These are phyloP conservation scores for Diorhabda carinulata DNA, from an alignment of 1,140 invertebrate genomes.

Conservation along the genomic window DNA sequence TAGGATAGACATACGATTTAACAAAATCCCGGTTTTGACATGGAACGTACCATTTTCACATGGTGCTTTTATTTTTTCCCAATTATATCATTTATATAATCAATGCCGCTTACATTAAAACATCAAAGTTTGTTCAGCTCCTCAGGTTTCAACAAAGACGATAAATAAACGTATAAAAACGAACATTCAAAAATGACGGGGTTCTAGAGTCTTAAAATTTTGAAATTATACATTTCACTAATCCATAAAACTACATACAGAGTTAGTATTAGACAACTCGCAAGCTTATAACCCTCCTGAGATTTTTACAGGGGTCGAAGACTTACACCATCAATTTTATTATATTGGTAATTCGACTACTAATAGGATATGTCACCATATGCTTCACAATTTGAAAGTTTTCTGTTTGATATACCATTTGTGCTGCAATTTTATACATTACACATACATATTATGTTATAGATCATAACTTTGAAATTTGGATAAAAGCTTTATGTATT, in stretches of 20 bases:
- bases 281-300: not conserved
- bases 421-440: too few relatives aligned
- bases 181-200: slow-evolving; percentile 6
- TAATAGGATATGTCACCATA: slow-evolving; percentile 11
- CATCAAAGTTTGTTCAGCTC: too few relatives aligned
- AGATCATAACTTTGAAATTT: too few relatives aligned
- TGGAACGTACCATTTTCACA: too few relatives aligned
- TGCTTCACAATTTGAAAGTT: slow-evolving; percentile 1
- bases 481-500: too few relatives aligned
- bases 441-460: too few relatives aligned
- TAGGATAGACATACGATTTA: too few relatives aligned
- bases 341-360: slow-evolving; percentile 10
- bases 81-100: too few relatives aligned
- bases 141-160: too few relatives aligned
- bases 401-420: not conserved
- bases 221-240: slow-evolving; percentile 7
- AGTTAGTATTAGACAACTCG: not conserved
- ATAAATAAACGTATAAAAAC: slow-evolving; percentile 3
- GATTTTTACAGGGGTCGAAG: not conserved
- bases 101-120: too few relatives aligned
- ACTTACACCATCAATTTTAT: slow-evolving; percentile 5
- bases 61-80: too few relatives aligned
- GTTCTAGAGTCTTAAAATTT: slow-evolving; percentile 9
- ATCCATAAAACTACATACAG: slow-evolving; percentile 7
- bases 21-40: too few relatives aligned